phyloP scores from a whole-genome alignment of 2,113 vertebrate genomes.

The Oncorhynchus masou region DNA sequence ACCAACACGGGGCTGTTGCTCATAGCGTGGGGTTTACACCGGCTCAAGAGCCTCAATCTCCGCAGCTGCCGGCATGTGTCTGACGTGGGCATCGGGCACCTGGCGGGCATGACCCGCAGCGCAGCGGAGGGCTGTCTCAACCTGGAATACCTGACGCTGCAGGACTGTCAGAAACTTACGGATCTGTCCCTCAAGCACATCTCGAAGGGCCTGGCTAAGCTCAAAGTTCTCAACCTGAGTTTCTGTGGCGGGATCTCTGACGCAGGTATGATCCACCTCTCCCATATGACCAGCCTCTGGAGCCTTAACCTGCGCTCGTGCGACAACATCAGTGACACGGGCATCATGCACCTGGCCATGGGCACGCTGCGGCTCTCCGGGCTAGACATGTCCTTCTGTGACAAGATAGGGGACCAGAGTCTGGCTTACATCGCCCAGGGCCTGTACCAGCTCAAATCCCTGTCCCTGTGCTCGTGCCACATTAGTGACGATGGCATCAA shows the following conservation, averaged over 20 bases:
- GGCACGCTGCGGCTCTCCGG: slow-evolving; percentile 92
- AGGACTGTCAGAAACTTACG: slow-evolving; percentile 98
- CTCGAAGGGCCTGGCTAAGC: slow-evolving; percentile 88
- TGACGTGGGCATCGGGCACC: slow-evolving; percentile 95
- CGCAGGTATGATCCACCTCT: slow-evolving; percentile 95
- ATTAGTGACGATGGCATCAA: slow-evolving; percentile 97
- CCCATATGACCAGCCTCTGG: slow-evolving; percentile 93
- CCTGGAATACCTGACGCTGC: slow-evolving; percentile 94
- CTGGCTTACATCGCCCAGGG: slow-evolving; percentile 97
- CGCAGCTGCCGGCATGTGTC: slow-evolving; percentile 97
- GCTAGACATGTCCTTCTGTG: slow-evolving; percentile 96
- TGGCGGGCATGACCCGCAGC: slow-evolving; percentile 96
- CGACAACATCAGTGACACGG: slow-evolving; percentile 97
- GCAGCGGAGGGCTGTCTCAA: slow-evolving; percentile 93
- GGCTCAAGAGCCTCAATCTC: slow-evolving; percentile 97
- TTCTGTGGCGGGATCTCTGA: slow-evolving; percentile 98
- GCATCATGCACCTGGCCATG: slow-evolving; percentile 98
- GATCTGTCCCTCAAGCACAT: slow-evolving; percentile 96
- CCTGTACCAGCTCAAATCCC: slow-evolving; percentile 90
- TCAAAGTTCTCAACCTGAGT: slow-evolving; percentile 94
- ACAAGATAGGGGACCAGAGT: slow-evolving; percentile 98
- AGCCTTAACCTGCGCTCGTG: slow-evolving; percentile 96
- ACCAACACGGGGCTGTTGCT: slow-evolving; percentile 96
- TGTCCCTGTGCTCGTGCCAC: slow-evolving; percentile 97
- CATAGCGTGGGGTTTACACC: slow-evolving; percentile 94